A percentile compares a stretch with the other conserved stretches of the same genome.
Conservation (phyloP, 2,797 vertebrate species). For the Brotula barbata region DNA sequence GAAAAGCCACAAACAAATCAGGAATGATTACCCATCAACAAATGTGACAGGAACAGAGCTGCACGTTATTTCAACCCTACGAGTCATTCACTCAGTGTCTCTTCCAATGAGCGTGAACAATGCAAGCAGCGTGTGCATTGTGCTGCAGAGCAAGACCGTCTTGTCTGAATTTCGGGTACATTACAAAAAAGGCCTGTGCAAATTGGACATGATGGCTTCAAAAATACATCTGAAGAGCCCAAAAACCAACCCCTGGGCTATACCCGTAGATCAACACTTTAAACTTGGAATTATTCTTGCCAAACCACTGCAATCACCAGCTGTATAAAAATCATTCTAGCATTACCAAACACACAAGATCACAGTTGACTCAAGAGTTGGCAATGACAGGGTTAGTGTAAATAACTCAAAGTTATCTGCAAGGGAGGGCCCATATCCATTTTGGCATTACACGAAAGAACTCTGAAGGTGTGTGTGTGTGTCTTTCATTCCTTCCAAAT, state of each 20-base stretch:
- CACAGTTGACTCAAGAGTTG: conserved; percentile 55
- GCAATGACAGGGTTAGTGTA: conserved; percentile 36
- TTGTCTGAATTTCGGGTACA: conserved; percentile 70
- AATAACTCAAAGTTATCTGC: conserved; percentile 27
- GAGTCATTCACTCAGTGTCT: conserved; percentile 75
- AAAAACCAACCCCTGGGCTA: conserved; percentile 67
- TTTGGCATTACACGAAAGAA: conserved; percentile 21
- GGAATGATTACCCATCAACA: conserved; percentile 69
- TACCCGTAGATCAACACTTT: conserved; percentile 60
- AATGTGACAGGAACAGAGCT: conserved; percentile 70
- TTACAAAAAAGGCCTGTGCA: conserved; percentile 72
- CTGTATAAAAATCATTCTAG: conserved; percentile 62
- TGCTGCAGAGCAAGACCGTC: conserved; percentile 62
- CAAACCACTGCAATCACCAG: conserved; percentile 63
- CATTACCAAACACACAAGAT: conserved; percentile 47
- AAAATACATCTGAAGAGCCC: conserved; percentile 69
- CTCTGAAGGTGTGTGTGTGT: not conserved
- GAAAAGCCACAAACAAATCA: conserved; percentile 49
- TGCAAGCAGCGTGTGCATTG: conserved; percentile 66
- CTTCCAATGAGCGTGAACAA: conserved; percentile 73
- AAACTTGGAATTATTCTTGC: conserved; percentile 70
- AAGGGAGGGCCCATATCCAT: conserved; percentile 30
- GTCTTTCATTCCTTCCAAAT: conserved; percentile 24
- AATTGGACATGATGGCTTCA: conserved; percentile 77
- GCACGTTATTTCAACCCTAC: conserved; percentile 69